Conservation (phyloP, 2,797 vertebrate species). For the Pseudopleuronectes americanus region DNA sequence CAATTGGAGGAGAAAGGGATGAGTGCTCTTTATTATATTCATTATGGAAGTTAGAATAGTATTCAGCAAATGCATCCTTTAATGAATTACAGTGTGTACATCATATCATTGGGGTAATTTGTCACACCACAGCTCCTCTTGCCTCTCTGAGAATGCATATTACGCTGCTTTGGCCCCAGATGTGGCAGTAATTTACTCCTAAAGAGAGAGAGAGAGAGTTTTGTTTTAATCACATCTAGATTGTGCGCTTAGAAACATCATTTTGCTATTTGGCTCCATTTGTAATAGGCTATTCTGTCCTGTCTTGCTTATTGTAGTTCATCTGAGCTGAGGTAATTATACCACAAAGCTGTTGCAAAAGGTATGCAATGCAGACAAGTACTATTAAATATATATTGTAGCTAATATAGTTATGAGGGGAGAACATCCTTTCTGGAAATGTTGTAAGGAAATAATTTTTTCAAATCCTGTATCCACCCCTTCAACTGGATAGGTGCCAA, state of each 20-base stretch:
- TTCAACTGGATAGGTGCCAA: no score
- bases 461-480: no score
- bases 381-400: conserved; percentile 11
- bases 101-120: conserved; percentile 41
- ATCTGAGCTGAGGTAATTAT: conserved; percentile 8
- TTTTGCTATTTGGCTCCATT: background rate
- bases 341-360: conserved; percentile 23
- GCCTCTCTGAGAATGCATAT: conserved; percentile 27
- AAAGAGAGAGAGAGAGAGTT: conserved; percentile 12
- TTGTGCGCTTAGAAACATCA: background rate
- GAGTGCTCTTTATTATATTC: conserved; percentile 61
- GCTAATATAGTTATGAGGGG: background rate
- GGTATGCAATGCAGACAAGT: conserved; percentile 17
- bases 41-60: conserved; percentile 59
- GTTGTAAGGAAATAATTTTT: no score
- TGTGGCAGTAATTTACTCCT: conserved; percentile 34
- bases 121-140: conserved; percentile 27
- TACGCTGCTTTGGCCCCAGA: conserved; percentile 26
- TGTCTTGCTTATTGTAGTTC: background rate
- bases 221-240: conserved; percentile 35
- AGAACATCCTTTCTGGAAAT: no score
- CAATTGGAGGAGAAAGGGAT: conserved; percentile 47
- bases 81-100: conserved; percentile 52
- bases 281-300: background rate
- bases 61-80: conserved; percentile 51